A percentile compares a stretch with the other conserved stretches of the same genome.
Evolutionary conservation across 2,797 vertebrate species (phyloP).

Genomic region (Prunella strophiata): DNA sequence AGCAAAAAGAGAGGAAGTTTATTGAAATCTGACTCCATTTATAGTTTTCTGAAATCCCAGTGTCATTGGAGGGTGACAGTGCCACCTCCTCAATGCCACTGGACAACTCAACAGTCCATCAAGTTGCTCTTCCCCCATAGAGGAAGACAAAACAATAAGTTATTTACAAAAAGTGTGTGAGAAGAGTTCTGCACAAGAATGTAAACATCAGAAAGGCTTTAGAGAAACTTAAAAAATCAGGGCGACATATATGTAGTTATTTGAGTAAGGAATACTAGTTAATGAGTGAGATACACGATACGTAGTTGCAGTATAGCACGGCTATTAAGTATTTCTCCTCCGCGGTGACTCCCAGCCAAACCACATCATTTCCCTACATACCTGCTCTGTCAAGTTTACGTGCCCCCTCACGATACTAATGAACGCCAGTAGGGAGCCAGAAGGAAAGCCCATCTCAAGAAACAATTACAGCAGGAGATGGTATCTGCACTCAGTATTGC

Average conservation of each 20-base stretch:
- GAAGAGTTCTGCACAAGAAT: too few relatives aligned
- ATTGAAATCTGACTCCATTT: too few relatives aligned
- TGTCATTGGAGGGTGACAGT: too few relatives aligned
- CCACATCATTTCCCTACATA: not conserved
- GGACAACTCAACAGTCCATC: too few relatives aligned
- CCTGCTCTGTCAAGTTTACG: not conserved
- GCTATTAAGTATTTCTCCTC: not conserved
- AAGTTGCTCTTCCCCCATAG: too few relatives aligned
- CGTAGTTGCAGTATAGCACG: not conserved
- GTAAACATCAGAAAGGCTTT: too few relatives aligned
- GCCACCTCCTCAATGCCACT: too few relatives aligned
- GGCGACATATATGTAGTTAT: not conserved
- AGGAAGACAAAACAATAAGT: too few relatives aligned
- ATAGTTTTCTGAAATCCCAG: too few relatives aligned
- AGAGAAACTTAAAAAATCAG: too few relatives aligned
- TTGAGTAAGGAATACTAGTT: not conserved
- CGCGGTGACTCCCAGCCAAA: not conserved
- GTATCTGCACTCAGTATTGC: constrained; percentile 26
- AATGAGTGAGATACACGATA: not conserved
- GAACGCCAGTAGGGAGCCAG: not conserved
- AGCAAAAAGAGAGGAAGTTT: too few relatives aligned
- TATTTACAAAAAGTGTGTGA: too few relatives aligned
- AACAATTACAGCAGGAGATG: constrained; percentile 50
- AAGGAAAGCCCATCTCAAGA: not conserved
- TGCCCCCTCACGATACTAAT: not conserved